Base-by-base conservation (phyloP, 2,113 vertebrate genomes). In the Crotophaga sulcirostris region DNA sequence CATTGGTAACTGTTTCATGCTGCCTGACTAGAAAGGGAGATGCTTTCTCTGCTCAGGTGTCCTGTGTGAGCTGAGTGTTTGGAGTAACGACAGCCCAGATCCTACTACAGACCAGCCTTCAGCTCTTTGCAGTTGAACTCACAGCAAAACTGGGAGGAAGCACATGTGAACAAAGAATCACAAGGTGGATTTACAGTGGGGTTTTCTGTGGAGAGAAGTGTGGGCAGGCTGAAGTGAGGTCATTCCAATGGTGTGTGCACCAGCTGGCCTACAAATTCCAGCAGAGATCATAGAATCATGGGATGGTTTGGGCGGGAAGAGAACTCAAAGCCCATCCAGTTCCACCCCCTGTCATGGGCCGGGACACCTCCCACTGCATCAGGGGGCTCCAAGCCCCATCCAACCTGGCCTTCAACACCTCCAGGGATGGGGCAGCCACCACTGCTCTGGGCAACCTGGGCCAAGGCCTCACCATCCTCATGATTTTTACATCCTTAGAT, bases 61-160 rank as follows among this genome's bases (percentile, higher is more conserved):
- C 44, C 55, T 13, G 26, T 13, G n/a, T 49, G n/a, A 58, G 40
- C 38, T 0, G 0, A 38, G 63, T 0, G 0, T 21, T 40, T 34
- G 33, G 63, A 42, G 34, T 8, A 52, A 33, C 2, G 2, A 28
- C n/a, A 40, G 66, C n/a, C 10, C 12, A 33, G 84, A 47, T 17
- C 38, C 56, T 33, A 6, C 60, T 1, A 10, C 33, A 54, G 56
- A 54, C 6, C 64, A 31, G 49, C 36, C 62, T 26, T 13, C 33
- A 23, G 45, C 4, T 44, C 63, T 33, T 7, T 15, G 54, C 91
- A 69, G 15, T 18, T 13, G 13, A 9, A 3, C 81, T 36, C 62
- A 1, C 70, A 49, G 76, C 70, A 58, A 76, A 25, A 26, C 10
- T 1, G 24, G 55, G 74, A 34, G 31, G 79, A n/a, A 28, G 55